Conservation (phyloP, 1,140 invertebrate genomes). For the Lanistes nyassanus region DNA sequence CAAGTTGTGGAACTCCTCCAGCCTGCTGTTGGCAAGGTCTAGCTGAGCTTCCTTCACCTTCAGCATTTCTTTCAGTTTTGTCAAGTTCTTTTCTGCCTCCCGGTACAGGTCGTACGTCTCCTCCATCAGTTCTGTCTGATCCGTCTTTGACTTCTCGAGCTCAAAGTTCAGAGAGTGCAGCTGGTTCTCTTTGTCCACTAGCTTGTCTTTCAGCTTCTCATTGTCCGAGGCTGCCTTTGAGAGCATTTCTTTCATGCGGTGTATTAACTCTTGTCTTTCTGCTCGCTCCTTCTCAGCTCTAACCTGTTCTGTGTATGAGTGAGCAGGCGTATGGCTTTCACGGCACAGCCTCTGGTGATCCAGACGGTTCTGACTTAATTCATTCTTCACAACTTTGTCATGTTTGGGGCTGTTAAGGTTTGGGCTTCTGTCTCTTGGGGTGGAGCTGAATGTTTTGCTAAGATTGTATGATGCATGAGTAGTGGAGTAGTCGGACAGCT, state of each 20-base stretch:
- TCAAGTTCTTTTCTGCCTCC: constrained; percentile 34
- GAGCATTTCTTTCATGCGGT: constrained; percentile 35
- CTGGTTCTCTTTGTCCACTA: constrained; percentile 27
- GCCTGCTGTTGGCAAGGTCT: constrained; percentile 12
- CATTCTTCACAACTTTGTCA: too few relatives aligned
- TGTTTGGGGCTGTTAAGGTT: neutral
- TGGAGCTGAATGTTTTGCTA: constrained; percentile 22
- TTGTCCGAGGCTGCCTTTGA: constrained; percentile 34
- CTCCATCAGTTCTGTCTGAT: constrained; percentile 32
- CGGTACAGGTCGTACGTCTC: constrained; percentile 37
- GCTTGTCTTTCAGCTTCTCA: constrained; percentile 25
- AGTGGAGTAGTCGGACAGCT: constrained; percentile 1
- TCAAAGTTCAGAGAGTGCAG: constrained; percentile 30
- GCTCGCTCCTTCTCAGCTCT: constrained; percentile 28
- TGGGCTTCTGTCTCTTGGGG: constrained; percentile 20
- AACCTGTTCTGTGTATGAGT: neutral
- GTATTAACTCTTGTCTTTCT: constrained; percentile 31
- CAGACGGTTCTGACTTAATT: neutral
- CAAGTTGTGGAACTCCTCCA: constrained; percentile 13
- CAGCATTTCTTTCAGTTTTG: constrained; percentile 27
- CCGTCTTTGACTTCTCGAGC: constrained; percentile 29
- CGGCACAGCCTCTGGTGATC: neutral
- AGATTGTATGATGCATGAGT: constrained; percentile 5
- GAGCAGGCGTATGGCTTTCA: neutral
- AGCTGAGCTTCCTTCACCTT: constrained; percentile 24